Evolutionary conservation across 2,113 vertebrate species (phyloP), one percentile per base, ranked within the genome.

Genomic region (Passer montanus): DNA sequence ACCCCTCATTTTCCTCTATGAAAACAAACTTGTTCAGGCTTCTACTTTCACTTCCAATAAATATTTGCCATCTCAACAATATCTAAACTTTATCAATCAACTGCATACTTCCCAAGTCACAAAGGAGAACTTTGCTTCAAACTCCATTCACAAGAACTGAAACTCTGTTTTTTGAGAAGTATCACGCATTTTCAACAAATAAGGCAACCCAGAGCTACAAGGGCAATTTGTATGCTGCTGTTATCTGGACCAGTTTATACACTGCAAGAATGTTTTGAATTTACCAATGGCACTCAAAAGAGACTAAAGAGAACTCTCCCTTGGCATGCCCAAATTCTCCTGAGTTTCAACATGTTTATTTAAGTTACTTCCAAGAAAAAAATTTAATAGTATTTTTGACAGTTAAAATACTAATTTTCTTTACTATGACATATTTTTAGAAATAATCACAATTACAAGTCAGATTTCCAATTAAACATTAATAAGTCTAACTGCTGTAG

Each of bases 291-390:
- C 37, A 46, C 60, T 83, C 15, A 64, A 87, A 92, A 41, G 13
- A 58, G 4, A 44, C 22, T 62, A 43, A 58, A 81, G 15, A 68
- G 41, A 83, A 31, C 7, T 37, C 28, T 46, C 16, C 23, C 23
- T 55, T 37, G 30, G 3, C 0, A 0, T 37, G 22, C 15, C 14
- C 19, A 79, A 56, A 67, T 53, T 31, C 13, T 66, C 19, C 10
- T 1, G 1, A 60, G 17, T 74, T 79, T 82, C 53, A 59, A 35
- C 17, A 23, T 60, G 2, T 0, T 2, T 21, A 28, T 52, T 33
- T 55, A 13, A 56, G 16, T 69, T 60, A 58, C 47, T 90, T 59
- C 46, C 19, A 52, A 60, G n/a, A 53, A 81, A 60, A 74, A 6
- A 59, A 52, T 28, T 3, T 23, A 59, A 24, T 24, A 24, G 28